phyloP scores from a whole-genome alignment of 2,797 vertebrate genomes.

The Morelia viridis region DNA sequence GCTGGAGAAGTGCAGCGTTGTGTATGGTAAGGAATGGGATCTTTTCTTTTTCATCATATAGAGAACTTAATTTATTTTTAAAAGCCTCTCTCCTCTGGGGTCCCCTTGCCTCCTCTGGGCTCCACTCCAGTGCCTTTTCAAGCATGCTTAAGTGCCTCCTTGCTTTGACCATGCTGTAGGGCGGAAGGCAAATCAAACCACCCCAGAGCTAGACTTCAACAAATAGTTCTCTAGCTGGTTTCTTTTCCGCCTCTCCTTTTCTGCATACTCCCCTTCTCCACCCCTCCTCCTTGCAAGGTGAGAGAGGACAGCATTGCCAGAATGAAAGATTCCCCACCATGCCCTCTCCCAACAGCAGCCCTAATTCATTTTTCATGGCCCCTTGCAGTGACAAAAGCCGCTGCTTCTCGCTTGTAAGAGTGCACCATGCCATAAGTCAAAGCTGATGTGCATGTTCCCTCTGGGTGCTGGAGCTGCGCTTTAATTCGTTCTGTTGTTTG shows the following conservation, averaged over 20 bases:
- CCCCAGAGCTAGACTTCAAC: conserved; percentile 23
- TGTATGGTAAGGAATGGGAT: background rate
- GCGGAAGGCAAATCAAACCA: conserved; percentile 13
- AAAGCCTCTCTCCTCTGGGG: background rate
- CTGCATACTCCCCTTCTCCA: background rate
- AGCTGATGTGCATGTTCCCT: conserved; percentile 78
- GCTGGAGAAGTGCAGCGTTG: background rate
- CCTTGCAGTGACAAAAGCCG: conserved; percentile 79
- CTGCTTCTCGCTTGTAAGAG: conserved; percentile 75
- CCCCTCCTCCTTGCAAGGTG: conserved; percentile 72
- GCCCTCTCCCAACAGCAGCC: conserved; percentile 77
- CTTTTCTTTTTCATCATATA: background rate
- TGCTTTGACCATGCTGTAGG: background rate
- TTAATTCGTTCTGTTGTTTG: conserved; percentile 79
- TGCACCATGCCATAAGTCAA: conserved; percentile 76
- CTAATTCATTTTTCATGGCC: conserved; percentile 83
- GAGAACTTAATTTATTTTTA: background rate
- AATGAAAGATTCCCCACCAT: conserved; percentile 78
- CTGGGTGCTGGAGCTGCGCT: conserved; percentile 69
- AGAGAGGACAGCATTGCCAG: conserved; percentile 72
- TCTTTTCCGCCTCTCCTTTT: background rate
- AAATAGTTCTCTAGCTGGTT: conserved; percentile 19
- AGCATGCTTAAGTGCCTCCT: background rate
- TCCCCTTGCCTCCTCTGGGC: background rate
- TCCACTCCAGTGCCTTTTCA: background rate